Conservation (phyloP, 1,140 invertebrate species). For the Globodera rostochiensis region DNA sequence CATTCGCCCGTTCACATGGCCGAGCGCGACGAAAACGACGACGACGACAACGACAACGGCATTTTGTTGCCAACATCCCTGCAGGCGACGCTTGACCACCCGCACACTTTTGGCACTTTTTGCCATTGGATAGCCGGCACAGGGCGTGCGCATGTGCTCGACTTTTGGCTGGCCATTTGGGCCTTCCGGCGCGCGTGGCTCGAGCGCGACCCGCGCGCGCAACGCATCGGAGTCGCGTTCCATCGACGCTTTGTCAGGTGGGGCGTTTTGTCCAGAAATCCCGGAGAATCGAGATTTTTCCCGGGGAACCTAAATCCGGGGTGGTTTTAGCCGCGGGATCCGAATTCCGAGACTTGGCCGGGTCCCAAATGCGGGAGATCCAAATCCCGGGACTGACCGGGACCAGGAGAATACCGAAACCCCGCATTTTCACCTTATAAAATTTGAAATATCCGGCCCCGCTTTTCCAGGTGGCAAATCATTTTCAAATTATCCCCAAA, state of each 20-base stretch:
- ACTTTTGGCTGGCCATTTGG: slow-evolving; percentile 10
- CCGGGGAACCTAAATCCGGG: too few relatives aligned
- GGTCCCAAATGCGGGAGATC: too few relatives aligned
- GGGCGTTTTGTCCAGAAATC: neutral
- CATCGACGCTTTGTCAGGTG: slow-evolving; percentile 8
- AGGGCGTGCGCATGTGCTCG: neutral
- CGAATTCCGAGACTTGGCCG: too few relatives aligned
- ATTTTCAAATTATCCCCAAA: too few relatives aligned
- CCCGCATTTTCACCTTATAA: too few relatives aligned
- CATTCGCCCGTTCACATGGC: neutral
- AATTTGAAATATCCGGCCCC: too few relatives aligned
- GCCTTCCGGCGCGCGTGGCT: neutral
- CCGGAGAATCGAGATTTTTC: too few relatives aligned
- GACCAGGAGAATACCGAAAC: too few relatives aligned
- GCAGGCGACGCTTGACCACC: slow-evolving; percentile 3
- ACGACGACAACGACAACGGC: neutral
- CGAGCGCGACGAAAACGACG: neutral
- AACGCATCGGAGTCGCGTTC: neutral
- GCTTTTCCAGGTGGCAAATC: too few relatives aligned
- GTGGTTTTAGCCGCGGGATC: too few relatives aligned
- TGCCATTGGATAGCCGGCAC: neutral
- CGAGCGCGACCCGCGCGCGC: slow-evolving; percentile 1
- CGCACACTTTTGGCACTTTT: neutral
- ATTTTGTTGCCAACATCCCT: neutral
- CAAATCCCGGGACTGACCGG: too few relatives aligned